These are phyloP conservation scores for Bugulina stolonifera DNA, from an alignment of 2,888 invertebrate genomes.

Conservation along the genomic window DNA sequence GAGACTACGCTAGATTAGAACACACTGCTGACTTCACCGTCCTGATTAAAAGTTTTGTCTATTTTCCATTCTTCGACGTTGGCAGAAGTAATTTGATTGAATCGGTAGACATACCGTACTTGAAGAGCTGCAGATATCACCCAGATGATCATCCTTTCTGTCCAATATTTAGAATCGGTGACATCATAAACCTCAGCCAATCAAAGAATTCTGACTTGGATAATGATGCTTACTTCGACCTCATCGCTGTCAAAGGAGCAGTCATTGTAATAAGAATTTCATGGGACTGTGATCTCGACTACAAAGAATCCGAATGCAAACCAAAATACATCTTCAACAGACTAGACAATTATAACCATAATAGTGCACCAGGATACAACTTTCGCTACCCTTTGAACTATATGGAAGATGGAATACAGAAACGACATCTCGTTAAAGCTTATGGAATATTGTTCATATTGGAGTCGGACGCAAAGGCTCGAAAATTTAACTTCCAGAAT, in stretches of 20 bases:
- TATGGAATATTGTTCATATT: slow-evolving; percentile 10
- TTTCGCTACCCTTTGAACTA: slow-evolving; percentile 4
- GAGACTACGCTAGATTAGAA: not conserved
- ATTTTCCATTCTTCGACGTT: slow-evolving; percentile 37
- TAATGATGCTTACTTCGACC: not conserved
- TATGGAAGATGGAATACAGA: not conserved
- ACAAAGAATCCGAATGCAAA: slow-evolving; percentile 20
- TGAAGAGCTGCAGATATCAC: slow-evolving; percentile 43
- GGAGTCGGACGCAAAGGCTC: slow-evolving; percentile 26
- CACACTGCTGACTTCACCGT: slow-evolving; percentile 36
- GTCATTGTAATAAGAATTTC: slow-evolving; percentile 22
- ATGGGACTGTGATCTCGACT: slow-evolving; percentile 27
- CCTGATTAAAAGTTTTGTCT: slow-evolving; percentile 42
- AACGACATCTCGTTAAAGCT: slow-evolving; percentile 19
- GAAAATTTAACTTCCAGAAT: slow-evolving; percentile 28
- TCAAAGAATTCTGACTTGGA: not conserved
- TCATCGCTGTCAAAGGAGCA: not conserved
- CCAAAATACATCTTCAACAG: slow-evolving; percentile 26
- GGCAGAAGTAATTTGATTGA: slow-evolving; percentile 45
- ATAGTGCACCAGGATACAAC: slow-evolving; percentile 18
- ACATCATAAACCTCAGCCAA: slow-evolving; percentile 33
- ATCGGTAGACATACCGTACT: slow-evolving; percentile 33
- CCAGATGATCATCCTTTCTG: slow-evolving; percentile 40
- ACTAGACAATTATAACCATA: slow-evolving; percentile 7
- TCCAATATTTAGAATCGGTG: slow-evolving; percentile 48